Evolutionary conservation across 23 tunicate genomes (phyloP), one percentile per base, ranked within the genome.

Genomic region (Botrylloides violaceus): DNA sequence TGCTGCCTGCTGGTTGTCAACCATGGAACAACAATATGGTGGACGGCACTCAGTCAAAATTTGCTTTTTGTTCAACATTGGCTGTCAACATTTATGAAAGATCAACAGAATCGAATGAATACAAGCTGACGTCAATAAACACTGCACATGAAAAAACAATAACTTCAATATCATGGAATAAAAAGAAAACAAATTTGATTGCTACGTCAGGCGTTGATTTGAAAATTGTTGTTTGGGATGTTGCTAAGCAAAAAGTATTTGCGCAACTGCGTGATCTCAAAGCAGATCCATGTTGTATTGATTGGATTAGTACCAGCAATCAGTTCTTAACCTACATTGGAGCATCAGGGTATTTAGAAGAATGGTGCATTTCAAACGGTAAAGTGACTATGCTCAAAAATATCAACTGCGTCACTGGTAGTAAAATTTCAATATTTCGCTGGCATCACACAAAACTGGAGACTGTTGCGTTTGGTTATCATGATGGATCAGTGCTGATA

Each of bases 1-100:
- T 90, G 34, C 64, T 90, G 32, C 84, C 90, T 18, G 97, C 97
- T 32, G 97, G 97, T 20, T 90, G 97, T 56, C 97, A 90, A 36
- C 97, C 97, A 32, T 90, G 97, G 97, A 78, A 78, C 74, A 32
- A 36, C 19, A 83, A 83, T 38, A 90, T 83, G 90, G 77, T 90
- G 36, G 79, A 84, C 7, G 81, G 90, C 48, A 71, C 81, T 49
- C 81, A 76, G 0, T 81, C 82, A 48, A 70, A 65, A 7, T 90
- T 90, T 79, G 97, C 88, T 22, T 90, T 78, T 55, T 90, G 97
- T 75, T 81, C 97, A n/a, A 79, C 97, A 49, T 36, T 90, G 21
- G 97, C 97, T 48, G 90, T 90, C 19, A 82, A 90, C 72, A 76
- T 81, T 59, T 90, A 90, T 83, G 85, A 90, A 31, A 63, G 35